Evolutionary conservation across 1,140 invertebrate species (phyloP).

Genomic region (Meloidogyne chitwoodi): DNA sequence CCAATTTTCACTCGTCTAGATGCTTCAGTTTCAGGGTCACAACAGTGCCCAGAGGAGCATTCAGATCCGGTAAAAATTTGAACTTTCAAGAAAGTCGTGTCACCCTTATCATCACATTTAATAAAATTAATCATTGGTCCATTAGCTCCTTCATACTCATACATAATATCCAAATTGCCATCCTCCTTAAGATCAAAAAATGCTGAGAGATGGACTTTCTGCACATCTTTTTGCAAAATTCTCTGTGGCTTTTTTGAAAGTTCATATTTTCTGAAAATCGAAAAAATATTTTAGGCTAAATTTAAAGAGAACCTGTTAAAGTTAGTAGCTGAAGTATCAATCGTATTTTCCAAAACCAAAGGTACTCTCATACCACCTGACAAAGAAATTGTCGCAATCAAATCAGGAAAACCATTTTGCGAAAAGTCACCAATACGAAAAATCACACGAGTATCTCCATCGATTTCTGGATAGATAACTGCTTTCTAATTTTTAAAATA

Average conservation of each 20-base stretch:
- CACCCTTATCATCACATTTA: constrained; percentile 56
- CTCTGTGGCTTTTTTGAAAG: constrained; percentile 26
- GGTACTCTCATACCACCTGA: constrained; percentile 16
- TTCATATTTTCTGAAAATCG: constrained; percentile 51
- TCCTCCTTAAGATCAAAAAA: constrained; percentile 58
- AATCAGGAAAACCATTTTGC: constrained; percentile 51
- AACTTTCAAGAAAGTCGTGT: constrained; percentile 58
- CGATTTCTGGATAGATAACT: neutral
- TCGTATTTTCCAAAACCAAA: constrained; percentile 41
- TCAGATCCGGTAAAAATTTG: constrained; percentile 51
- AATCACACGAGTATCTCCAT: constrained; percentile 33
- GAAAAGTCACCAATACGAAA: constrained; percentile 58
- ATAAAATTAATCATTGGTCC: constrained; percentile 46
- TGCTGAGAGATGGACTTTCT: constrained; percentile 27
- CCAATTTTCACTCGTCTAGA: constrained; percentile 13
- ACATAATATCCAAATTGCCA: constrained; percentile 53
- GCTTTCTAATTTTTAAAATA: constrained; percentile 7
- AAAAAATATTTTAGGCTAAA: constrained; percentile 14
- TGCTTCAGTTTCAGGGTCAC: neutral
- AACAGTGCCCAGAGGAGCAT: neutral
- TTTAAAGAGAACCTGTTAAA: constrained; percentile 22
- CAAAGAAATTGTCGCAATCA: constrained; percentile 38
- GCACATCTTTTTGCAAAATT: constrained; percentile 38
- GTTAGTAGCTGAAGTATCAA: neutral
- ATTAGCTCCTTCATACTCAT: neutral